Conservation (phyloP, 1,140 invertebrate genomes). For the Leptinotarsa texana region DNA sequence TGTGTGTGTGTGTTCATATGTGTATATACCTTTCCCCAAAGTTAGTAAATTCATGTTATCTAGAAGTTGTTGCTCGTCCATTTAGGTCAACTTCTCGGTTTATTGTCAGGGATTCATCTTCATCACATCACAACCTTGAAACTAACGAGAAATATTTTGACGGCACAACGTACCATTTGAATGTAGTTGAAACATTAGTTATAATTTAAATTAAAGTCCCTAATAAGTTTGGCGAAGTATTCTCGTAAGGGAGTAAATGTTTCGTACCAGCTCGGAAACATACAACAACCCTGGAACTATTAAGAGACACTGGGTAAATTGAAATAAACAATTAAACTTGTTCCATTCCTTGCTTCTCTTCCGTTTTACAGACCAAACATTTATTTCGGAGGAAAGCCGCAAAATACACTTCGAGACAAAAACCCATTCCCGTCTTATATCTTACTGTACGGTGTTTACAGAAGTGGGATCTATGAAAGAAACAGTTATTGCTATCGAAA, state of each 20-base stretch:
- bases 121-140: neutral
- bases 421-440: neutral
- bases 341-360: slow-evolving; percentile 35
- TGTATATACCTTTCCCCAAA: too few species aligned
- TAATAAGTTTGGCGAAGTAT: slow-evolving; percentile 50
- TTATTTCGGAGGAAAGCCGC: slow-evolving; percentile 21
- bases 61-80: too few species aligned
- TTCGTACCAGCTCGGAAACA: slow-evolving; percentile 43
- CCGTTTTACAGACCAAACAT: slow-evolving; percentile 19
- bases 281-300: slow-evolving; percentile 46
- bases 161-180: slow-evolving; percentile 30
- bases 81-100: too few species aligned
- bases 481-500: neutral
- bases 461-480: neutral
- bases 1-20: too few species aligned
- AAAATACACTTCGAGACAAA: slow-evolving; percentile 23
- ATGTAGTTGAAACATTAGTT: slow-evolving; percentile 31
- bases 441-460: neutral
- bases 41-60: too few species aligned
- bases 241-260: slow-evolving; percentile 48
- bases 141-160: slow-evolving; percentile 6
- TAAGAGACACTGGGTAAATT: slow-evolving; percentile 47
- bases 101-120: neutral
- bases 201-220: slow-evolving; percentile 48
- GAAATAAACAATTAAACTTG: slow-evolving; percentile 51